Base-by-base conservation (phyloP, 2,888 invertebrate species). In the Lamproptera curius region DNA sequence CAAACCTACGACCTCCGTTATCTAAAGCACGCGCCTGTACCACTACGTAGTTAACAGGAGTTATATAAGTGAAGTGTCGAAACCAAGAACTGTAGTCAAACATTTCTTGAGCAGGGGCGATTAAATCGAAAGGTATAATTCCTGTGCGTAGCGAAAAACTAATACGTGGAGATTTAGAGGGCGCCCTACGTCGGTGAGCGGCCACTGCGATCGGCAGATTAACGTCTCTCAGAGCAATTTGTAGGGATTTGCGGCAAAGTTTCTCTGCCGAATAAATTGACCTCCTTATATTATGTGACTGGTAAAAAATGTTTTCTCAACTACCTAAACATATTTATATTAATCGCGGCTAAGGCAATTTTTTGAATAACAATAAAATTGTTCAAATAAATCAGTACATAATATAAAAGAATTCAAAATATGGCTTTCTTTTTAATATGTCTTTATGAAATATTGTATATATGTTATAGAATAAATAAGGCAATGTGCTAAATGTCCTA, bases 161-260 rank as follows among this genome's bases (percentile, higher is more conserved):
- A 73, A 73, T 73, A 66, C 64, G 63, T 46, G 56, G 57, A 60
- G 61, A 65, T 65, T 63, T 61, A 44, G 41, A 46, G 42, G 15
- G 41, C 49, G 48, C 55, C 54, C 58, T 53, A 58, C 61, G 57
- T 54, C 57, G 59, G 42, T 54, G 55, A 58, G 58, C 59, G 58
- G 58, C 61, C 58, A 63, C 65, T 58, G 60, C 64, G 66, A 72
- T 72, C 65, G 71, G 69, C 73, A 76, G 81, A 80, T 82, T 81
- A 82, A 76, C 76, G 76, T 76, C 73, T 70, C 67, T 65, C 60
- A 53, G 58, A 74, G 74, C 78, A 80, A 80, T 82, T 82, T 80
- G 78, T 77, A 69, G 66, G 78, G 80, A 80, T 82, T 81, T 80
- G 73, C 64, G 74, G 73, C 56, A 67, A 68, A 76, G 70, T 68